Evolutionary conservation across 2,888 invertebrate genomes (phyloP).

Genomic region (Aphidius colemani): DNA sequence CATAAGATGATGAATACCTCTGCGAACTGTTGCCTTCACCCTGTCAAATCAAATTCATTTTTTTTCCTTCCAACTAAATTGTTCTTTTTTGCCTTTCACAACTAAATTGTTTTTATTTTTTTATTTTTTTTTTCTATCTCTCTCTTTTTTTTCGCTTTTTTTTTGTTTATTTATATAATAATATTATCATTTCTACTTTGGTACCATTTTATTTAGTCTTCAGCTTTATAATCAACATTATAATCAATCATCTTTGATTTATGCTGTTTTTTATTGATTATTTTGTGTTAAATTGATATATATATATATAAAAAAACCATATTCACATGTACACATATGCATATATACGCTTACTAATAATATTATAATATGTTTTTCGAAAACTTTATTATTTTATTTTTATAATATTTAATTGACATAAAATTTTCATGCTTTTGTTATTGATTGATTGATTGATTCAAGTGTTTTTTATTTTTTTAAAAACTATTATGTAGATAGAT

Average conservation of each 20-base stretch:
- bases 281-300: slow-evolving; percentile 4
- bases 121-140: slow-evolving; percentile 31
- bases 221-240: no score
- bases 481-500: no score
- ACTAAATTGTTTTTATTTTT: slow-evolving; percentile 36
- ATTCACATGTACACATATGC: no score
- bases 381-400: slow-evolving; percentile 14
- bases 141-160: slow-evolving; percentile 27
- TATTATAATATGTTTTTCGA: slow-evolving; percentile 9
- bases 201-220: no score
- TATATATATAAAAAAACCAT: slow-evolving; percentile 1
- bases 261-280: neutral
- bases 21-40: slow-evolving; percentile 54
- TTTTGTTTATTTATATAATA: slow-evolving; percentile 30
- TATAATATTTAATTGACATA: no score
- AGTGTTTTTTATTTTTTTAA: no score
- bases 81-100: slow-evolving; percentile 16
- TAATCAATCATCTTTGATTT: no score
- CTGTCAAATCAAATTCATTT: slow-evolving; percentile 58
- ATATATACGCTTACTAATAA: slow-evolving; percentile 19
- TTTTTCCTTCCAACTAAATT: slow-evolving; percentile 39
- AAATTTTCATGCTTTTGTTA: slow-evolving; percentile 1
- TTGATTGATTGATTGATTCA: no score
- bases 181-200: slow-evolving; percentile 2
- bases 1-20: slow-evolving; percentile 53